Evolutionary conservation across 2,888 invertebrate genomes (phyloP).

Genomic region (Drosophila conformis): DNA sequence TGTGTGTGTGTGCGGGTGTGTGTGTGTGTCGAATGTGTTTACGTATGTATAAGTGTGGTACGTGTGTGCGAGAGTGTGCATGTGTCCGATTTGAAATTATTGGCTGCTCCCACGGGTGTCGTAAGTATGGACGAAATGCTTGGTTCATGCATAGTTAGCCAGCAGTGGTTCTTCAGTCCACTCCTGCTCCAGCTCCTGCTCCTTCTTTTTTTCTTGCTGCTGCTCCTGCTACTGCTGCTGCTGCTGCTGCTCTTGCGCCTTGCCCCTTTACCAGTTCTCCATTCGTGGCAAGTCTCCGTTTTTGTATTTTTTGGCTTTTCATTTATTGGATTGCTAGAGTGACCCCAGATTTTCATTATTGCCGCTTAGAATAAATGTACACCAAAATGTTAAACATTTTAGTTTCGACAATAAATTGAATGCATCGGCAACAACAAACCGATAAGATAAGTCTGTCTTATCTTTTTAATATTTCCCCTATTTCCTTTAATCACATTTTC

Average conservation of each 20-base stretch:
- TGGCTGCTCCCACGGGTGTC: conserved; percentile 82
- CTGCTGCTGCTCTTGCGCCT: neutral
- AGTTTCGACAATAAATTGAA: conserved; percentile 66
- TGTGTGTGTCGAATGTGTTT: conserved; percentile 11
- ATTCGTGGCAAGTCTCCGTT: conserved; percentile 17
- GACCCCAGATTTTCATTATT: conserved; percentile 70
- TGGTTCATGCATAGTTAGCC: conserved; percentile 72
- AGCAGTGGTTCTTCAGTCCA: conserved; percentile 16
- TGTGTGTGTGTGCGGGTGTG: conserved; percentile 8
- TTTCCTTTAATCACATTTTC: neutral
- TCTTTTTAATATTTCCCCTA: neutral
- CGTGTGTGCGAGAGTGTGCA: conserved; percentile 28
- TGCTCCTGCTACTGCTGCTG: neutral
- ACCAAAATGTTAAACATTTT: conserved; percentile 64
- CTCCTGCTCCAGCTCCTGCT: neutral
- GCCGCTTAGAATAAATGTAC: conserved; percentile 35
- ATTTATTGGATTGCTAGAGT: conserved; percentile 72
- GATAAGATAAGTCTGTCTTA: neutral
- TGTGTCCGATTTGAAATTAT: conserved; percentile 81
- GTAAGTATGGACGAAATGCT: conserved; percentile 72
- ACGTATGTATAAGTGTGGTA: conserved; percentile 11
- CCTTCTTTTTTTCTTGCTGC: neutral
- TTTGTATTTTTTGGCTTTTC: conserved; percentile 52
- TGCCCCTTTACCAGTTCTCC: conserved; percentile 6
- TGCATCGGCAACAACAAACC: neutral